Evolutionary conservation across 2,113 vertebrate species (phyloP), one percentile per base, ranked within the genome.

Genomic region (Paracanthobrama guichenoti): DNA sequence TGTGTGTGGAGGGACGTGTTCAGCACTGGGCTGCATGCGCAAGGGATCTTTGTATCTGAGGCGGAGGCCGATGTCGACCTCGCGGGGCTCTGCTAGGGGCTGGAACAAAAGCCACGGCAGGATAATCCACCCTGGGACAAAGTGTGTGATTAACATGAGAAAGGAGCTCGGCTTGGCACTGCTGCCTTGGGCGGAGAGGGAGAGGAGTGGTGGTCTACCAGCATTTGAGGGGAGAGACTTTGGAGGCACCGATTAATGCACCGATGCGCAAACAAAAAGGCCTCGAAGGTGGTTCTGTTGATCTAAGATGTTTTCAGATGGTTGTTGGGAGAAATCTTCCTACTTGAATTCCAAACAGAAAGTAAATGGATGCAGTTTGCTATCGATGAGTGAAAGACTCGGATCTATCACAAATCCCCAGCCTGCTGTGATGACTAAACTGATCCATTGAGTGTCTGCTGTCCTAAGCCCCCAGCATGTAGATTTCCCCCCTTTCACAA

Each of bases 71-170:
- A 85, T 93, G 94, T 93, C 88, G 92, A 93, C 94, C 94, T 94
- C 90, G 92, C 89, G 93, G 92, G 94, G 92, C 94, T 92, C 93
- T 86, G 90, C 91, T 94, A 89, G 92, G 93, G 93, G 88, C 90
- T 81, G 89, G 89, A 88, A 95, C 93, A 94, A 95, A 90, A 94
- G 94, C 92, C 91, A 77, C 88, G 79, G 93, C 92, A 92, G 92
- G 93, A 94, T 95, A 94, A 95, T 94, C 93, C 93, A 91, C 87
- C 92, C 85, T 44, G 69, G 92, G 93, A 95, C 94, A 95, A 95
- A 95, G 94, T 93, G 90, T 91, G 89, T 92, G 90, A 95, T 95
- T 95, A 94, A 88, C 94, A 95, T 95, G 92, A 94, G 93, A 94
- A 95, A 94, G 91, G 89, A 66, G 90, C 83, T 89, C 86, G 91